phyloP scores from a whole-genome alignment of 37 sponge, comb jelly and placozoan genomes.

The Theonella swinhoei region DNA sequence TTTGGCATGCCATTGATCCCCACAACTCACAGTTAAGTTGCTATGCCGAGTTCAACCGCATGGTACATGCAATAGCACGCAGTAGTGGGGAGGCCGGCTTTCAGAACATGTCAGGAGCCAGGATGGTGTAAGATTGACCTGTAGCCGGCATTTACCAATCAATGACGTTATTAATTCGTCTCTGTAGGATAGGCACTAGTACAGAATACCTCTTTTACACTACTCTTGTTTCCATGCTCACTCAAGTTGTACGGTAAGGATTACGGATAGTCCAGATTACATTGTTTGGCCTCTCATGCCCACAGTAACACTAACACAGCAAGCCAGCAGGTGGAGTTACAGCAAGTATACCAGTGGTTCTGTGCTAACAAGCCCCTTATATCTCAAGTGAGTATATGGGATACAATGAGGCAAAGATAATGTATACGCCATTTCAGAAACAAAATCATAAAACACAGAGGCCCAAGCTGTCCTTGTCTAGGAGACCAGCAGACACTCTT shows the following conservation, averaged over 20 bases:
- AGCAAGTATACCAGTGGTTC: slow-evolving; percentile 62
- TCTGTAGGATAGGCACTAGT: slow-evolving; percentile 54
- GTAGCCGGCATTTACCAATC: no score
- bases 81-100: not conserved
- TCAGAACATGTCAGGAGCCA: not conserved
- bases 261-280: not conserved
- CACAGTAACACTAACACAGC: slow-evolving; percentile 38
- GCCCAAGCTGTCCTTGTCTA: not conserved
- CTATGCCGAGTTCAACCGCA: slow-evolving; percentile 70
- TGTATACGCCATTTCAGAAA: not conserved
- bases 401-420: not conserved
- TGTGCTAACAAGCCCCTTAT: slow-evolving; percentile 52
- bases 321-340: slow-evolving; percentile 45
- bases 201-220: slow-evolving; percentile 65
- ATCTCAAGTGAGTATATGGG: slow-evolving; percentile 5
- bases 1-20: not conserved
- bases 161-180: no score
- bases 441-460: not conserved
- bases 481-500: not conserved
- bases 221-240: slow-evolving; percentile 43
- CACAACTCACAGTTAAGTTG: slow-evolving; percentile 43
- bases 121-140: not conserved
- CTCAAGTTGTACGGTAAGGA: slow-evolving; percentile 35
- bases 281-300: not conserved
- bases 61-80: slow-evolving; percentile 56